Percentiles rank a stretch among this genome's conserved stretches.
Conservation (phyloP, 2,797 vertebrate species). For the Amblyraja radiata region DNA sequence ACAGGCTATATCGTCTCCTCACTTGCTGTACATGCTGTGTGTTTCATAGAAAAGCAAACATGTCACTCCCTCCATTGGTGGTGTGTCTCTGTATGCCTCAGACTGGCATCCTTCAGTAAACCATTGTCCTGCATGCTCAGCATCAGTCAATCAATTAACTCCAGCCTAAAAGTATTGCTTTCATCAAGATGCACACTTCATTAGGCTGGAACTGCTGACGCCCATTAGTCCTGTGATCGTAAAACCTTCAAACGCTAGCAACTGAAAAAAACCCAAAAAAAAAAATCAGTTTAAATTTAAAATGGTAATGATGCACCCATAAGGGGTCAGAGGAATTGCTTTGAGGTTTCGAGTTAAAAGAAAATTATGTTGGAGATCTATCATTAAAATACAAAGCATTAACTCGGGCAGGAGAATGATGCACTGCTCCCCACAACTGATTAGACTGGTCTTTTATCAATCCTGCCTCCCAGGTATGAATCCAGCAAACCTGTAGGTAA, state of each 20-base stretch:
- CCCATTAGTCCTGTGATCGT: conserved; percentile 43
- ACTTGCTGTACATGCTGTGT: neutral
- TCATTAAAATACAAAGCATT: neutral
- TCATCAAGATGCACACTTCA: conserved; percentile 50
- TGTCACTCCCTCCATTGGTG: neutral
- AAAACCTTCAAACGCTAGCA: conserved; percentile 31
- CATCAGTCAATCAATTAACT: conserved; percentile 57
- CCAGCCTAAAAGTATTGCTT: conserved; percentile 54
- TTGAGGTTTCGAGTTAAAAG: neutral
- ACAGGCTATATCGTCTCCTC: too few relatives aligned
- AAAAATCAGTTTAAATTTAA: conserved; percentile 13
- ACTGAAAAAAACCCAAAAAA: neutral
- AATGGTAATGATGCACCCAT: conserved; percentile 7
- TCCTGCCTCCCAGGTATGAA: neutral
- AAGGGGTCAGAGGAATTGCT: neutral
- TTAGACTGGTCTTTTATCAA: neutral
- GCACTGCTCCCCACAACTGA: neutral
- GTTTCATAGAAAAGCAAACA: neutral
- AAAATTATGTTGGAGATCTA: neutral
- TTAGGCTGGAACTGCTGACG: conserved; percentile 47
- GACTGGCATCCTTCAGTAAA: conserved; percentile 32
- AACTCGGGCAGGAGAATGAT: too few relatives aligned
- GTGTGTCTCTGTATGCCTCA: neutral
- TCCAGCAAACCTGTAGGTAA: neutral
- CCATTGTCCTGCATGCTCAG: conserved; percentile 42